Conservation (phyloP, 53 echinoderm and acorn worm genomes). For the Henricia sp. region DNA sequence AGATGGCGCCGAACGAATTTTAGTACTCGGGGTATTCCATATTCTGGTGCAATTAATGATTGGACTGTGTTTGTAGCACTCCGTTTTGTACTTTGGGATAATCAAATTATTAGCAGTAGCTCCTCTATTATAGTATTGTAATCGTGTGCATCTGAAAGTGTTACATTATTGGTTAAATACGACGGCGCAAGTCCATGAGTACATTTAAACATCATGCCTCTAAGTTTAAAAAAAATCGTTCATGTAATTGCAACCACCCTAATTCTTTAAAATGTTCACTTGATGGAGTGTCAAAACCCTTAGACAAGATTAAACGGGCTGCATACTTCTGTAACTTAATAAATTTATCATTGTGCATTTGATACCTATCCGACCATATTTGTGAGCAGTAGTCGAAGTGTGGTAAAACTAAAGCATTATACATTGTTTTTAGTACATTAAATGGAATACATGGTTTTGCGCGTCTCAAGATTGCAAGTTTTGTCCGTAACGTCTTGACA, state of each 20-base stretch:
- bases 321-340: background rate
- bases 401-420: constrained; percentile 24
- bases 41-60: background rate
- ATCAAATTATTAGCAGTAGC: background rate
- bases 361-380: constrained; percentile 41
- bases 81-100: background rate
- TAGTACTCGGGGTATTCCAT: background rate
- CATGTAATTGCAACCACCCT: too few species aligned
- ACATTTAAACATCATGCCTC: background rate
- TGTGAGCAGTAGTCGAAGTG: constrained; percentile 42
- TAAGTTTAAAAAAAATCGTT: background rate
- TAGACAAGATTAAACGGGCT: constrained; percentile 1
- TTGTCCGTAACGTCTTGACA: background rate
- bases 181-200: background rate
- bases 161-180: background rate
- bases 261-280: constrained; percentile 6
- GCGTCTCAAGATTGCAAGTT: constrained; percentile 8
- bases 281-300: constrained; percentile 16
- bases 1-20: background rate
- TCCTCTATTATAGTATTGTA: background rate
- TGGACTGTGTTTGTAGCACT: background rate
- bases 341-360: constrained; percentile 10
- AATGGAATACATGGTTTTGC: constrained; percentile 30
- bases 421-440: constrained; percentile 11
- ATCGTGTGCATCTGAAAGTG: background rate